These are phyloP conservation scores for Tiliqua scincoides DNA, from an alignment of 2,113 vertebrate genomes.

Conservation along the genomic window DNA sequence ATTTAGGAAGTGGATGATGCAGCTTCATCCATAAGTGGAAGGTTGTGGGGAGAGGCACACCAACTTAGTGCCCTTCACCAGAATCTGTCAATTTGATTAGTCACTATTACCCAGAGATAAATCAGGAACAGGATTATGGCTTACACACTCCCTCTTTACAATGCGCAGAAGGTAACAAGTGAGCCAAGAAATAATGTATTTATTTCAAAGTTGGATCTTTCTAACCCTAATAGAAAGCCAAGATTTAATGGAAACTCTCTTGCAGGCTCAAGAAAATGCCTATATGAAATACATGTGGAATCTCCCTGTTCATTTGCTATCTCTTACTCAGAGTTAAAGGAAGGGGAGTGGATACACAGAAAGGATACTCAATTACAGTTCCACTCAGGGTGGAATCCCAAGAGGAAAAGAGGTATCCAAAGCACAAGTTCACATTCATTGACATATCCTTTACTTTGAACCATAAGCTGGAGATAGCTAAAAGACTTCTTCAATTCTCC, in stretches of 20 bases:
- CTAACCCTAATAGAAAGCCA: not conserved
- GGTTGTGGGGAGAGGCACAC: too few relatives aligned
- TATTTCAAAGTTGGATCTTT: not conserved
- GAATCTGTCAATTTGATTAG: too few relatives aligned
- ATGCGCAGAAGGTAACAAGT: too few relatives aligned
- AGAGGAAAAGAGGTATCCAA: too few relatives aligned
- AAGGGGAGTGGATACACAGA: not conserved
- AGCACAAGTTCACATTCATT: too few relatives aligned
- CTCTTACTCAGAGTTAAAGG: not conserved
- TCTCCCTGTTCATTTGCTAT: not conserved
- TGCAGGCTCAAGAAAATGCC: not conserved
- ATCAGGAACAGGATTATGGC: not conserved
- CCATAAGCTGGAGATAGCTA: too few relatives aligned
- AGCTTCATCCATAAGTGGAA: too few relatives aligned
- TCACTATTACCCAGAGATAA: too few relatives aligned
- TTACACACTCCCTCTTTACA: not conserved
- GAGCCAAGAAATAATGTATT: not conserved
- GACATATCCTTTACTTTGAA: too few relatives aligned
- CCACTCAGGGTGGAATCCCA: too few relatives aligned
- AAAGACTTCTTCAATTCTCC: not conserved
- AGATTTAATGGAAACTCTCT: not conserved
- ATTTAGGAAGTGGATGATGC: too few relatives aligned
- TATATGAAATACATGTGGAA: not conserved
- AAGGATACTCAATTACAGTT: not conserved
- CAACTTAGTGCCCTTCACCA: too few relatives aligned